A percentile compares a stretch with the other conserved stretches of the same genome.
phyloP scores from a whole-genome alignment of 1,140 invertebrate species.

The Piezodorus guildinii region DNA sequence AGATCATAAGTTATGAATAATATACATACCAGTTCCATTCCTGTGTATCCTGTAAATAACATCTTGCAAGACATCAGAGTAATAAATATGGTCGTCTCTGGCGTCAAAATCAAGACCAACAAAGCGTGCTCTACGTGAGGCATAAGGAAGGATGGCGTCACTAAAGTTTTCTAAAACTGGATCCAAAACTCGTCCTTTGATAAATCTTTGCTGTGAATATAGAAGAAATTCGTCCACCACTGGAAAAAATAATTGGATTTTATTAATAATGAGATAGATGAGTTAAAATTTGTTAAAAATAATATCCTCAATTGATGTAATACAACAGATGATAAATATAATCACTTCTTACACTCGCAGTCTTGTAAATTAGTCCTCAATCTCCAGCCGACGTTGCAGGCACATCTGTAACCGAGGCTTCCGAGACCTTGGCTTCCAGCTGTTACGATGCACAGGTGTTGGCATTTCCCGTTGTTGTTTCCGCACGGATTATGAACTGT shows the following conservation, averaged over 20 bases:
- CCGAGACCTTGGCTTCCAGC: constrained; percentile 56
- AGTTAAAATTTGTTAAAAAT: no score
- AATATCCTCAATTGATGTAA: no score
- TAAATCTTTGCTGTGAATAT: constrained; percentile 94
- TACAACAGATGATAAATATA: no score
- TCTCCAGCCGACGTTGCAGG: constrained; percentile 83
- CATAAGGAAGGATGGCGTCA: constrained; percentile 85
- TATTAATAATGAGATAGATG: neutral
- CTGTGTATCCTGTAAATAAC: constrained; percentile 86
- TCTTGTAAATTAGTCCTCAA: constrained; percentile 63
- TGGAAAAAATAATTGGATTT: constrained; percentile 29
- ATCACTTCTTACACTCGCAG: constrained; percentile 52
- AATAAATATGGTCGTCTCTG: constrained; percentile 84
- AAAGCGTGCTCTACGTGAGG: constrained; percentile 81
- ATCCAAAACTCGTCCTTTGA: constrained; percentile 85
- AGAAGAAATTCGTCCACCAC: constrained; percentile 84
- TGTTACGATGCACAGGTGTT: constrained; percentile 92
- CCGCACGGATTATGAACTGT: constrained; percentile 77
- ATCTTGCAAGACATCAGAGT: constrained; percentile 92
- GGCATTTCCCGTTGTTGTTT: constrained; percentile 78
- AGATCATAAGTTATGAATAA: no score
- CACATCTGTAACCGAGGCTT: constrained; percentile 82
- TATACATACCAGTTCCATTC: constrained; percentile 59
- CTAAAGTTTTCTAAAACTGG: constrained; percentile 81
- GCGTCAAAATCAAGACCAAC: constrained; percentile 96